Base-by-base conservation (phyloP, 2,797 vertebrate genomes). In the Perodicticus potto region DNA sequence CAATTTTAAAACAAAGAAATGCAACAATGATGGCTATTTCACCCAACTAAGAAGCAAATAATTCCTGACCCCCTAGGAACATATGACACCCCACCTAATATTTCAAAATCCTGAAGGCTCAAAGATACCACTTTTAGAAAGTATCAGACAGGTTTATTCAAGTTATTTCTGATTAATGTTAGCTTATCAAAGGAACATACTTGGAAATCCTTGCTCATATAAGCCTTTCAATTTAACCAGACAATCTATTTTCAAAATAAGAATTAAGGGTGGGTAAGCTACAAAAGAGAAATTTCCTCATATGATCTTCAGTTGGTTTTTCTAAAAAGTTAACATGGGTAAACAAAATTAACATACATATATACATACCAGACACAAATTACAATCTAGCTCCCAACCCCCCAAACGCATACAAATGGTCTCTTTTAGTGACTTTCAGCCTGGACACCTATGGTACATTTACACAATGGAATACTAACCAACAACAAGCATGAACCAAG, bases 331-430 rank as follows among this genome's bases (percentile, higher is more conserved):
- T 95, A 95, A 97, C 70, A 78, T 93, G 86, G 93, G 96, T 88
- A 74, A 97, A 74, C 97, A 96, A 93, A 0, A 94, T 96, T 94
- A 96, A 94, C 96, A 95, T 85, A 96, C 90, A 93, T n/a, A 17
- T 2, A 65, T n/a, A 89, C 84, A 93, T 17, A 96, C 94, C 77
- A 86, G 77, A 97, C 87, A 94, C 11, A 96, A 93, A 45, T 55
- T 37, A 65, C 76, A 89, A 91, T 45, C 4, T 13, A 91, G 12
- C 86, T 89, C 49, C 49, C 49, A 53, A 14, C 14, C 49, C 4
- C 20, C 65, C n/a, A 7, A 0, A 8, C 25, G 32, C 2, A 27
- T 3, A 97, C 84, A 82, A 96, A 97, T 65, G 32, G 20, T 92
- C 78, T 57, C 97, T 96, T 97, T 89, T 72, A 86, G 83, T 5